These are phyloP conservation scores for Microchirus variegatus DNA, from an alignment of 2,797 vertebrate species.

Conservation along the genomic window DNA sequence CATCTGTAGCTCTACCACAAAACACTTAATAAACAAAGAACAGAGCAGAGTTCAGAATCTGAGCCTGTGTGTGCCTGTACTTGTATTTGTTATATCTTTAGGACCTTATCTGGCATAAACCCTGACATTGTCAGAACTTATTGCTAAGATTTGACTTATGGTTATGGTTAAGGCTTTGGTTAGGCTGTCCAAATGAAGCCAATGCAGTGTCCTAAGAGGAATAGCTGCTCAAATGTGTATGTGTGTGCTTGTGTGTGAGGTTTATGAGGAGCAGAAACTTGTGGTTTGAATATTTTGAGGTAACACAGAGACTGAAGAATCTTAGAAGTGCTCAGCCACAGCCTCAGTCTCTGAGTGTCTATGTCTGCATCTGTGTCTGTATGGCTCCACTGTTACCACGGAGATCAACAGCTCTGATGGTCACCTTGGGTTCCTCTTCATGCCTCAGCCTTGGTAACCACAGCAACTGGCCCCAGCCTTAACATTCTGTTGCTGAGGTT, in stretches of 20 bases:
- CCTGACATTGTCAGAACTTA: too few species aligned
- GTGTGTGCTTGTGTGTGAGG: constrained; percentile 17
- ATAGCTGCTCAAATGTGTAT: too few species aligned
- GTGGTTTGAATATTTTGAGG: constrained; percentile 16
- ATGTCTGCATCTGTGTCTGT: too few species aligned
- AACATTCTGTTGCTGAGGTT: constrained; percentile 55
- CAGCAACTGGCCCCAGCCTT: constrained; percentile 58
- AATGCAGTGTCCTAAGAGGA: too few species aligned
- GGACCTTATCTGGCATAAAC: too few species aligned
- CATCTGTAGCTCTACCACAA: constrained; percentile 33
- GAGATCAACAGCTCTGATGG: constrained; percentile 62
- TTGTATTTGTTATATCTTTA: too few species aligned
- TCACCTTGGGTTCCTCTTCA: constrained; percentile 62
- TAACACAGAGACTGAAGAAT: constrained; percentile 20
- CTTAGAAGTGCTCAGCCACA: constrained; percentile 15
- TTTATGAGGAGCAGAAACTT: background rate
- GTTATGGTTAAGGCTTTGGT: too few species aligned
- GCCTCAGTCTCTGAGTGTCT: constrained; percentile 16
- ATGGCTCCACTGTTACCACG: constrained; percentile 64
- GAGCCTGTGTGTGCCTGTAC: background rate
- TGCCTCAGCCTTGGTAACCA: constrained; percentile 67
- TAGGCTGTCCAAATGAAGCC: too few species aligned
- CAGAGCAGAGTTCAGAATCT: constrained; percentile 12
- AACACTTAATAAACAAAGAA: constrained; percentile 19
- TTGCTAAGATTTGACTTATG: too few species aligned